Percentiles rank a stretch among this genome's conserved stretches.
These are phyloP conservation scores for Acanthochromis polyacanthus DNA, from an alignment of 2,113 vertebrate species.

Conservation along the genomic window DNA sequence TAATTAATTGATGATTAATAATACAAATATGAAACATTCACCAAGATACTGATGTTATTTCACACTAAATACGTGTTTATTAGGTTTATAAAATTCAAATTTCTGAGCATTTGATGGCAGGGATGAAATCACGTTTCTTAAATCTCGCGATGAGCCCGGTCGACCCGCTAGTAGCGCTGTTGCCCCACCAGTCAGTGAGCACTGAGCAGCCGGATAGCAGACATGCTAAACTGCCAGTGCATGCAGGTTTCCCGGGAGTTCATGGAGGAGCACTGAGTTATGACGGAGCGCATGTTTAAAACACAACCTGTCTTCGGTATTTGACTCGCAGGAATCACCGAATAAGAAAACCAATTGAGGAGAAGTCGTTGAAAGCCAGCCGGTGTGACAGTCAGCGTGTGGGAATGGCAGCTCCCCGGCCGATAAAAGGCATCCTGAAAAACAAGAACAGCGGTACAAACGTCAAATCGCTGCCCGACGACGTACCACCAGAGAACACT, in stretches of 20 bases:
- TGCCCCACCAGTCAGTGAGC: conserved; percentile 21
- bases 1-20: too few species aligned
- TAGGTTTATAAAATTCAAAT: neutral
- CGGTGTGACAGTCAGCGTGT: conserved; percentile 58
- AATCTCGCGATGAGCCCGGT: conserved; percentile 54
- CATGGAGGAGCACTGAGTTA: conserved; percentile 25
- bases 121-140: neutral
- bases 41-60: too few species aligned
- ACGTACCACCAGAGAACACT: conserved; percentile 63
- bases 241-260: conserved; percentile 9
- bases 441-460: conserved; percentile 80
- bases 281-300: conserved; percentile 41
- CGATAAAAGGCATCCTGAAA: conserved; percentile 88
- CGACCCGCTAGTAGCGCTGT: neutral
- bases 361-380: conserved; percentile 12
- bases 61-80: too few species aligned
- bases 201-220: conserved; percentile 17
- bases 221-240: conserved; percentile 21
- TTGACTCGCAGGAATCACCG: conserved; percentile 25
- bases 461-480: conserved; percentile 68
- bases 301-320: neutral
- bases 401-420: conserved; percentile 87
- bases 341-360: neutral
- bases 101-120: neutral
- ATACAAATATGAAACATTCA: too few species aligned